Percentiles rank a stretch among this genome's conserved stretches.
Conservation (phyloP, 2,797 vertebrate species). For the Amazona finschi region DNA sequence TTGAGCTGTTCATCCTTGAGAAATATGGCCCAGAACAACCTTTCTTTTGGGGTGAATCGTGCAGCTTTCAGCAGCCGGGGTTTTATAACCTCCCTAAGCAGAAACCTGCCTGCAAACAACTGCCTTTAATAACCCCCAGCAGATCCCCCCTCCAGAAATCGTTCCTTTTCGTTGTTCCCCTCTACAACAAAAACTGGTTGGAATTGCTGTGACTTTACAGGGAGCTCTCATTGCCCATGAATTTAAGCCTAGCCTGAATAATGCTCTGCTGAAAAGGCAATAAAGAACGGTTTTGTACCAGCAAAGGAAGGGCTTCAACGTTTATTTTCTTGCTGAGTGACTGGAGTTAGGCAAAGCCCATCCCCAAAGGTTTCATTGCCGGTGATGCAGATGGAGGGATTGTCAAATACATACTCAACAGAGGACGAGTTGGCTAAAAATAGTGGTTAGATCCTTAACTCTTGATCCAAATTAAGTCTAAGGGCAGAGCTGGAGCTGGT, state of each 20-base stretch:
- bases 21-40: neutral
- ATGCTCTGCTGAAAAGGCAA: neutral
- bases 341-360: neutral
- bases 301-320: neutral
- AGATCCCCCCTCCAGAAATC: neutral
- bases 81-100: neutral
- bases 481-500: neutral
- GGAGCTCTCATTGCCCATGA: neutral
- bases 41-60: neutral
- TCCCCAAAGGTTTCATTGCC: neutral
- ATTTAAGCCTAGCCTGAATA: neutral
- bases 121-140: neutral
- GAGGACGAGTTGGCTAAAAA: constrained; percentile 6
- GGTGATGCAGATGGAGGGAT: neutral
- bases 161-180: neutral
- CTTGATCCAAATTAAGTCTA: neutral
- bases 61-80: neutral
- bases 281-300: neutral
- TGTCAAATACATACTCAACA: constrained; percentile 1
- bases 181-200: neutral
- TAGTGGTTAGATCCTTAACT: neutral
- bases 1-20: neutral
- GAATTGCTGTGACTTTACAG: neutral
- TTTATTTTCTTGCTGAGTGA: constrained; percentile 36
- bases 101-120: neutral